Base-by-base conservation (phyloP, 1,140 invertebrate species). In the Drosophila subobscura region DNA sequence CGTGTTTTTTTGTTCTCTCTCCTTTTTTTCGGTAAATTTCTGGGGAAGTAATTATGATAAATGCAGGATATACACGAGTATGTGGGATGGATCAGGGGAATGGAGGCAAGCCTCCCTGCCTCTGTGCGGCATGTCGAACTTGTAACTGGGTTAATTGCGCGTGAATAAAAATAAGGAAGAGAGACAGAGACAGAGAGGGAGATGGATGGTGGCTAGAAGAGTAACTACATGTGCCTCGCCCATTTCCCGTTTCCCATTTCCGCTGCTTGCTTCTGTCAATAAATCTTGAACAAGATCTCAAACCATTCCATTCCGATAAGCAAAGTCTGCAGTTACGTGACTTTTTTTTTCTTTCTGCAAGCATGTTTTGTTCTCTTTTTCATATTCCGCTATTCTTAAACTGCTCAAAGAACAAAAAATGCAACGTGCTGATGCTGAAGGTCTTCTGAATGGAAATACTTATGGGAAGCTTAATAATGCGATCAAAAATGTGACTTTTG, bases 11-110 rank as follows among this genome's bases (percentile, higher is more conserved):
- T 44, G 54, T 25, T 47, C 40, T 47, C 25, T 20, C 16, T 20
- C 16, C 16, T 74, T 58, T 74, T 60, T 74, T 55, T 60, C 59
- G 64, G 64, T 65, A 77, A 88, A 86, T 58, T 88, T 86, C 60
- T 67, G 76, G 78, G 78, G 83, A 88, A 88, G 83, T 88, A 88
- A 88, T 88, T 88, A 88, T 88, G 78, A 88, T 88, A 88, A 88
- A 88, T 88, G 78, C 83, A 88, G 83, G 83, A 88, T 83, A 71
- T 78, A 57, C 51, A 72, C n/a, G 61, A 68, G 68, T 66, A 45
- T 33, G 66, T 47, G 57, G 6, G 50, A 37, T 37, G 33, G 33
- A 12, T 37, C 33, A 37, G 29, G 29, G 29, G 0, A 33, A 33
- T 8, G 52, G 37, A 23, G 10, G 66, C 16, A 20, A 56, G 50